These are phyloP conservation scores for Lasioglossum albipes DNA, from an alignment of 1,140 invertebrate genomes.

Conservation along the genomic window DNA sequence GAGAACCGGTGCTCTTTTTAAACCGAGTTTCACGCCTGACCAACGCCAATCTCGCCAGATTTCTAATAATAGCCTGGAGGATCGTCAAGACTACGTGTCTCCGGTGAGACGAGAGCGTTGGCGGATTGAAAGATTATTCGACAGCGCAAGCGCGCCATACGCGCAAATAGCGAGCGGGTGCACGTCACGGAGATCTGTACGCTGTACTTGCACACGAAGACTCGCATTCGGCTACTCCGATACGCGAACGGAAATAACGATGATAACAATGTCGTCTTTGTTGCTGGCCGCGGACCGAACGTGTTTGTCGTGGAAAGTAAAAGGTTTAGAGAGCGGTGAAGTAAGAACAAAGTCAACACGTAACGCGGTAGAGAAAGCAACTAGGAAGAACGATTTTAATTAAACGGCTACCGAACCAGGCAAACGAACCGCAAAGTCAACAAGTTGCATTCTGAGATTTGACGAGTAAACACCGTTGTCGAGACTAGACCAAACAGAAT, in stretches of 20 bases:
- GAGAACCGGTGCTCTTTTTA: background rate
- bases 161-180: slow-evolving; percentile 57
- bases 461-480: no score
- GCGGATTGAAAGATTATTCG: slow-evolving; percentile 39
- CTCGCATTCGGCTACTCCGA: slow-evolving; percentile 43
- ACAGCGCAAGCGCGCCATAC: slow-evolving; percentile 57
- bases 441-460: no score
- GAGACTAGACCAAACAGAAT: no score
- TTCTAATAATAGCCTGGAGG: slow-evolving; percentile 7
- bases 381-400: no score
- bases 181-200: slow-evolving; percentile 61
- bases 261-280: no score
- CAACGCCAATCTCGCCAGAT: background rate
- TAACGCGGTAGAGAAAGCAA: no score
- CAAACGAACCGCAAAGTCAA: no score
- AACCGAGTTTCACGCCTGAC: slow-evolving; percentile 7
- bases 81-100: slow-evolving; percentile 15
- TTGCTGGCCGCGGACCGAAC: no score
- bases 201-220: slow-evolving; percentile 62
- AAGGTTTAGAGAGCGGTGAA: no score
- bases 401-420: no score
- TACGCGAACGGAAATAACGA: slow-evolving; percentile 22
- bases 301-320: no score
- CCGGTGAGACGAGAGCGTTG: slow-evolving; percentile 39
- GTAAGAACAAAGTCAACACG: no score